phyloP scores from a whole-genome alignment of 2,888 invertebrate species.

The Serrognathus titanus region DNA sequence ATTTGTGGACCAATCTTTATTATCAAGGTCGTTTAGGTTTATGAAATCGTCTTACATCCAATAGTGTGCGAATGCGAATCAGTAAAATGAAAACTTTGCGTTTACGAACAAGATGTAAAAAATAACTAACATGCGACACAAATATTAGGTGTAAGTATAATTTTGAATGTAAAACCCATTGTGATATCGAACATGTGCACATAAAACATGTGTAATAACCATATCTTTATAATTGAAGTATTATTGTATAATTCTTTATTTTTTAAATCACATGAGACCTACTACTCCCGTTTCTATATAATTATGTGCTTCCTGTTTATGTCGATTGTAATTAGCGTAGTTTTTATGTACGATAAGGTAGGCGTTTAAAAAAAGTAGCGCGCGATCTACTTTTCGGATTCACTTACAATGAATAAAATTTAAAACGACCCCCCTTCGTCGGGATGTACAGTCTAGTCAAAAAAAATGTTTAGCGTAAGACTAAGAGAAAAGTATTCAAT shows the following conservation, averaged over 20 bases:
- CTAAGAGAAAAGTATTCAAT: slow-evolving; percentile 23
- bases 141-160: not conserved
- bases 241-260: slow-evolving; percentile 15
- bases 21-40: too few relatives aligned
- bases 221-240: slow-evolving; percentile 39
- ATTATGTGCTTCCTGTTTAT: slow-evolving; percentile 42
- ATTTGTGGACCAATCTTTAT: too few relatives aligned
- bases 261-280: slow-evolving; percentile 16
- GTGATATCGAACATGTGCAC: slow-evolving; percentile 46
- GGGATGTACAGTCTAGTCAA: slow-evolving; percentile 23
- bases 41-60: too few relatives aligned
- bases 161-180: slow-evolving; percentile 33
- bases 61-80: too few relatives aligned
- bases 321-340: slow-evolving; percentile 31
- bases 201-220: slow-evolving; percentile 33
- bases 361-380: slow-evolving; percentile 13
- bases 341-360: slow-evolving; percentile 19
- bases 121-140: not conserved
- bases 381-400: slow-evolving; percentile 28
- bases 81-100: not conserved
- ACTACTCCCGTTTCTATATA: slow-evolving; percentile 21
- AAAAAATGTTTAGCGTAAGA: slow-evolving; percentile 17
- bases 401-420: slow-evolving; percentile 41
- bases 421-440: slow-evolving; percentile 25
- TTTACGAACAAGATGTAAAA: not conserved